phyloP scores from a whole-genome alignment of 2,888 invertebrate genomes.

The Koerneria pararmatus region DNA sequence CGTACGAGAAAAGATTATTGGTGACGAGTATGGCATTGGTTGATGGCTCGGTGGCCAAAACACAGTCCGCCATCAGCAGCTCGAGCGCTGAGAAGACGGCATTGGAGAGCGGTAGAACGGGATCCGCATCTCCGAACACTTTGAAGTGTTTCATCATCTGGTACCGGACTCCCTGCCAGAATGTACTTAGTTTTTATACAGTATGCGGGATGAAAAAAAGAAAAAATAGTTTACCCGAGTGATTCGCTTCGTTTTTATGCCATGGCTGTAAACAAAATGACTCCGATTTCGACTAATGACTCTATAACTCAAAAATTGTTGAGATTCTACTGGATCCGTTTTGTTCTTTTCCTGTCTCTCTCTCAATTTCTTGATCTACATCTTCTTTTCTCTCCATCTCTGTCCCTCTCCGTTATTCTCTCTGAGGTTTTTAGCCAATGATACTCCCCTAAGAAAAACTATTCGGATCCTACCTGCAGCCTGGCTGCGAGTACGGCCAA shows the following conservation, averaged over 20 bases:
- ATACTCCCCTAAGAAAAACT: too few species aligned
- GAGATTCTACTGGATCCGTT: too few species aligned
- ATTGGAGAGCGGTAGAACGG: constrained; percentile 47
- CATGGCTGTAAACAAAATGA: too few species aligned
- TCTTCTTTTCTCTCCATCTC: too few species aligned
- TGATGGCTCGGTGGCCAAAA: constrained; percentile 54
- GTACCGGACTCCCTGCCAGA: constrained; percentile 49
- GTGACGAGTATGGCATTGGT: constrained; percentile 55
- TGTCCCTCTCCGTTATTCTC: too few species aligned
- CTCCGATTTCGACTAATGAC: too few species aligned
- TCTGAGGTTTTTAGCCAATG: neutral
- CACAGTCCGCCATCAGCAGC: constrained; percentile 55
- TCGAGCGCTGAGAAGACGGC: constrained; percentile 55
- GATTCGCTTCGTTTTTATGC: too few species aligned
- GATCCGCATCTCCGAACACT: constrained; percentile 43
- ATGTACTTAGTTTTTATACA: neutral
- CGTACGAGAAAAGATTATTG: constrained; percentile 51
- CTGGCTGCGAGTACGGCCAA: constrained; percentile 53
- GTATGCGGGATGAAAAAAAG: too few species aligned
- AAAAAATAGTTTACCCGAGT: neutral
- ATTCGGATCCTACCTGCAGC: constrained; percentile 34
- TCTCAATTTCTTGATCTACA: neutral
- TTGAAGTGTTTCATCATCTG: constrained; percentile 36
- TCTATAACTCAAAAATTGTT: too few species aligned
- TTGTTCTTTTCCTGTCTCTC: too few species aligned